These are phyloP conservation scores for Chloroceryle aenea DNA, from an alignment of 2,113 vertebrate species.

Conservation along the genomic window DNA sequence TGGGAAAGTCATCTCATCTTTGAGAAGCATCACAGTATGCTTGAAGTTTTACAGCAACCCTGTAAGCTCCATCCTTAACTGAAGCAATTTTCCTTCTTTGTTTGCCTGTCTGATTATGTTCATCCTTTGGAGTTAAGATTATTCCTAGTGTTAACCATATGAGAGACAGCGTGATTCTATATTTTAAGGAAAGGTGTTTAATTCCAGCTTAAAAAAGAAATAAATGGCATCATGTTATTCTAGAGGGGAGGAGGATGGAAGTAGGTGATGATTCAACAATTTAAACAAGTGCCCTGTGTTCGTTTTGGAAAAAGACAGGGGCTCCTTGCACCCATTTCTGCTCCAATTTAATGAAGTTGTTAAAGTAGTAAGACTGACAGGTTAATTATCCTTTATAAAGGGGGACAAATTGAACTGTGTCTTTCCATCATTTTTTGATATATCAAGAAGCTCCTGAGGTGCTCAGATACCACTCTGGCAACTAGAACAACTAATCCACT, in stretches of 20 bases:
- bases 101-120: slow-evolving; percentile 45
- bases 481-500: slow-evolving; percentile 86
- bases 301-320: slow-evolving; percentile 70
- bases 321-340: slow-evolving; percentile 77
- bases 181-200: slow-evolving; percentile 77
- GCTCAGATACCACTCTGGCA: slow-evolving; percentile 83
- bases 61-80: slow-evolving; percentile 57
- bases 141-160: slow-evolving; percentile 52
- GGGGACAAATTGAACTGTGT: slow-evolving; percentile 99
- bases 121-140: slow-evolving; percentile 61
- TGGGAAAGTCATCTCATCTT: slow-evolving; percentile 2
- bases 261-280: neutral
- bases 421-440: slow-evolving; percentile 96
- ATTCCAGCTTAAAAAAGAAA: slow-evolving; percentile 31
- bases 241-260: neutral
- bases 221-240: neutral
- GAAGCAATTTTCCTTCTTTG: neutral
- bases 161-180: slow-evolving; percentile 60
- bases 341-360: slow-evolving; percentile 96
- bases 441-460: slow-evolving; percentile 86
- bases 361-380: slow-evolving; percentile 95
- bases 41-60: slow-evolving; percentile 27
- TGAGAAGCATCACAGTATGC: neutral
- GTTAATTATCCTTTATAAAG: slow-evolving; percentile 99
- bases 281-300: slow-evolving; percentile 62